These are phyloP conservation scores for Phalloptychus januarius DNA, from an alignment of 2,797 vertebrate genomes.

Conservation along the genomic window DNA sequence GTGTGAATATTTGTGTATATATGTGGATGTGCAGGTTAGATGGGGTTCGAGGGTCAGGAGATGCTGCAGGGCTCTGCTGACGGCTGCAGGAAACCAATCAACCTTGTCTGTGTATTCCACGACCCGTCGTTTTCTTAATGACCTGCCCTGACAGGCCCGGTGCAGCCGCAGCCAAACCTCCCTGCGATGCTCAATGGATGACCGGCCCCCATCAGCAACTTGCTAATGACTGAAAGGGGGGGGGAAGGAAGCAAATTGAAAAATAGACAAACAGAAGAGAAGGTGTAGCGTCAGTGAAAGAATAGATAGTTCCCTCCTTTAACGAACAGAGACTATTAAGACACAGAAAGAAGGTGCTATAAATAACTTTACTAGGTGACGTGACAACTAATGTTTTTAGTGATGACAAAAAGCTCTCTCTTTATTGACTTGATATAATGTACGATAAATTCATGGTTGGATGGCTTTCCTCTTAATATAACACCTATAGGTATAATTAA, in stretches of 20 bases:
- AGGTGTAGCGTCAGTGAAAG: constrained; percentile 15
- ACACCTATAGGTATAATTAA: background rate
- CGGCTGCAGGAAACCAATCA: constrained; percentile 81
- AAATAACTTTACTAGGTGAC: background rate
- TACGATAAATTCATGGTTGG: background rate
- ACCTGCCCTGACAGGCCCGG: constrained; percentile 77
- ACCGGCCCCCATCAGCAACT: constrained; percentile 78
- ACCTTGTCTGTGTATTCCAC: constrained; percentile 80
- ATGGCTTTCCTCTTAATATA: background rate
- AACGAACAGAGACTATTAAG: constrained; percentile 13
- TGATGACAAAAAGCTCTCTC: background rate
- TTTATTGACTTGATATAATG: background rate
- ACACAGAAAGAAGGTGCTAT: constrained; percentile 2
- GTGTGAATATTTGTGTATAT: constrained; percentile 24
- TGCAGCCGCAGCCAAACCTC: constrained; percentile 65
- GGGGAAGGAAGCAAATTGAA: constrained; percentile 15
- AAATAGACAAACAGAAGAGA: constrained; percentile 23
- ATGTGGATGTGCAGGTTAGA: constrained; percentile 56
- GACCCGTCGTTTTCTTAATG: constrained; percentile 81
- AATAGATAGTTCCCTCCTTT: constrained; percentile 24
- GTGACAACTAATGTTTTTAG: background rate
- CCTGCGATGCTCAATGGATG: constrained; percentile 69
- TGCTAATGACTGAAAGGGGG: constrained; percentile 72
- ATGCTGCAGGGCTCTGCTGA: constrained; percentile 79
- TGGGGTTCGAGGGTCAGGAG: constrained; percentile 69